phyloP scores from a whole-genome alignment of 2,888 invertebrate genomes.

The Palloptera scutellata region DNA sequence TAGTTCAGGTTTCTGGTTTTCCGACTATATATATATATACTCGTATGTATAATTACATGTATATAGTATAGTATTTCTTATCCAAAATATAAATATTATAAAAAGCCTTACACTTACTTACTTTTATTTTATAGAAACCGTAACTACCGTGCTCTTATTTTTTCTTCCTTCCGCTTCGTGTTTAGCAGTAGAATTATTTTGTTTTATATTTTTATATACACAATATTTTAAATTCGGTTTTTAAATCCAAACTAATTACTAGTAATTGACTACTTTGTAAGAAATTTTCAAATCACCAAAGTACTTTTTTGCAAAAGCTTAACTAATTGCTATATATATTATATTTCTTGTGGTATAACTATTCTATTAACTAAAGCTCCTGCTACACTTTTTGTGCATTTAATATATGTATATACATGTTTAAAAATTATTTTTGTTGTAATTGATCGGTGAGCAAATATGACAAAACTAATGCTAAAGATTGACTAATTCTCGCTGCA shows the following conservation, averaged over 20 bases:
- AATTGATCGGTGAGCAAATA: constrained; percentile 17
- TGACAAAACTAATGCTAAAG: not conserved
- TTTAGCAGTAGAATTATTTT: constrained; percentile 17
- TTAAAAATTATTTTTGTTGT: constrained; percentile 14
- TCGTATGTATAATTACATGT: too few species aligned
- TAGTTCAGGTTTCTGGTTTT: too few species aligned
- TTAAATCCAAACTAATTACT: constrained; percentile 29
- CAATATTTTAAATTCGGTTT: too few species aligned
- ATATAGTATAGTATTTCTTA: too few species aligned
- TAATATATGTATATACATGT: constrained; percentile 14
- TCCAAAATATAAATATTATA: not conserved
- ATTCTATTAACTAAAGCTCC: constrained; percentile 33
- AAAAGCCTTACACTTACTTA: constrained; percentile 29
- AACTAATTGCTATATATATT: too few species aligned
- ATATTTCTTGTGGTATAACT: too few species aligned
- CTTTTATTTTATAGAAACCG: constrained; percentile 48
- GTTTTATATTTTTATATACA: constrained; percentile 17
- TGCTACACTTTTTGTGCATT: constrained; percentile 44
- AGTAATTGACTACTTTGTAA: constrained; percentile 40
- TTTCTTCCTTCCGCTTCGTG: constrained; percentile 25
- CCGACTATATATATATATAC: too few species aligned
- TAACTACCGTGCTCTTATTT: constrained; percentile 46
- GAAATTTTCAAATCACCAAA: constrained; percentile 32
- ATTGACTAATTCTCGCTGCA: too few species aligned
- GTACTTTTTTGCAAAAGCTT: constrained; percentile 7